Base-by-base conservation (phyloP, 1,140 invertebrate species). In the Littorina saxatilis region DNA sequence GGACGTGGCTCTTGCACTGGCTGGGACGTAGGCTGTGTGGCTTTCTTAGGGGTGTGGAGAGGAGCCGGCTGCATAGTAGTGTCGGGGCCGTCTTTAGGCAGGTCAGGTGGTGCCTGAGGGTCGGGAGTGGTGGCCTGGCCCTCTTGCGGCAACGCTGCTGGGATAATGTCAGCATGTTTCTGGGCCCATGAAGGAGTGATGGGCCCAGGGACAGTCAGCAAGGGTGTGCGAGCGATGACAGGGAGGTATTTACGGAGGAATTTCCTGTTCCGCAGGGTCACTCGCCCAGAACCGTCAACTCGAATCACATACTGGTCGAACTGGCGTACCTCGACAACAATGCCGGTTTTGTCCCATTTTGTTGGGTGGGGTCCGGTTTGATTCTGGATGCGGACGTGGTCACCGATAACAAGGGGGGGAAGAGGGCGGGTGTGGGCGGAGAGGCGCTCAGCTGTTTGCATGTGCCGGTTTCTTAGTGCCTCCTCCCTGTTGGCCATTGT, bases 331-430 rank as follows among this genome's bases (percentile, higher is more conserved):
- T 86, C 81, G 50, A 82, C 82, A 9, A 87, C 74, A 20, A 17
- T 1, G 17, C 81, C 85, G 39, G 83, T 87, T 74, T 83, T 86
- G 63, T 86, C 83, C 87, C 83, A 88, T 77, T 85, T 82, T 23
- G 66, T 47, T 1, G 87, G 82, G 82, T 85, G 29, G 37, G 83
- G 80, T 32, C 86, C 83, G 70, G 68, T 79, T 66, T 86, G 83
- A 58, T 85, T 86, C 70, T 86, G 83, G 61, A 87, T 83, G 0
- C 85, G 83, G 11, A 86, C 81, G 40, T 37, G 63, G 52, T 85
- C 84, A 17, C 84, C 85, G 29, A 87, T 76, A 13, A 39, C 55
- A 23, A 86, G 74, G 27, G 80, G 82, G 61, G 84, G 84, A 3
- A 87, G 72, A 1, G 72, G 66, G 50, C 74, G 39, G 0, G 85